Base-by-base conservation (phyloP, 2,888 invertebrate species). In the Uropetala carovei region DNA sequence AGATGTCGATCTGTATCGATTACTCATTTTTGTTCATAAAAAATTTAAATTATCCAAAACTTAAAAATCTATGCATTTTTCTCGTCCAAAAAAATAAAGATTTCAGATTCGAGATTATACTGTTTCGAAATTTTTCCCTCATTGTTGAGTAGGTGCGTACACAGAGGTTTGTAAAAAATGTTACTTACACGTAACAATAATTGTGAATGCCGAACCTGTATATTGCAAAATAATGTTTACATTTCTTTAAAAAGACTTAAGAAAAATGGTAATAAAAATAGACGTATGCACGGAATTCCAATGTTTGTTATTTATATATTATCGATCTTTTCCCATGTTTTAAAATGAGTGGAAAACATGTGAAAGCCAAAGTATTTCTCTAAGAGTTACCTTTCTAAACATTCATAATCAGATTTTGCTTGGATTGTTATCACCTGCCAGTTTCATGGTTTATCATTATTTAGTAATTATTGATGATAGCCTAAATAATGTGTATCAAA, bases 171-270 rank as follows among this genome's bases (percentile, higher is more conserved):
- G 85, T 83, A 85, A 85, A 85, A 84, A 85, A 58, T 85, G 56
- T 57, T 58, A 75, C 57, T 83, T 56, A 83, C 83, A 83, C 83
- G 83, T 83, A 83, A 83, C 83, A 57, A 83, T 83, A 83, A 83
- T 83, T 83, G 83, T 83, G 83, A 83, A 86, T 86, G 60, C 59
- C 86, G 86, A 86, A 86, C 30, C 60, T 86, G 86, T 60, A 86
- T 60, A 86, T 86, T 60, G 60, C 86, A 86, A 86, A 86, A 60
- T 86, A 60, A 86, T 60, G 60, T 86, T 60, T 60, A 86, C 60
- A 86, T 60, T 60, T 86, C 86, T 86, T 27, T 60, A 86, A 59
- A 86, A 86, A 60, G 27, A 60, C 60, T 60, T 86, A 60, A n/a
- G 60, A 60, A 86, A 86, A 86, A 18, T 27, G 58, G 27, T 57